Conservation (phyloP, 1,140 invertebrate species). For the Musca domestica region DNA sequence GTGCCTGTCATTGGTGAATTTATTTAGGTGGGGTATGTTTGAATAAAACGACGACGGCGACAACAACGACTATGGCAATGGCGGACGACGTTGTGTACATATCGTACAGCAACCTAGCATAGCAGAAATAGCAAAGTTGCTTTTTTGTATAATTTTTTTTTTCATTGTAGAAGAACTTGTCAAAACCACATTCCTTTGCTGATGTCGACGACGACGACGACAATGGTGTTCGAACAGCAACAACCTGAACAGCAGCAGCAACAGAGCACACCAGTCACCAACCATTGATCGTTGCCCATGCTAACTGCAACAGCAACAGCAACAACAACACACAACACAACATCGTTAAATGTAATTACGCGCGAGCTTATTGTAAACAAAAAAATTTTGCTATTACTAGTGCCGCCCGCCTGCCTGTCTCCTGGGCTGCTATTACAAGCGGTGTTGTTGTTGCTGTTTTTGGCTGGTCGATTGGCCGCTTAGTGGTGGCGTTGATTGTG, state of each 20-base stretch:
- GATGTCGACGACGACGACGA: conserved; percentile 30
- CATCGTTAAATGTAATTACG: conserved; percentile 21
- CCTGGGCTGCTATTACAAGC: not conserved
- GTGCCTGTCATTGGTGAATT: too few species aligned
- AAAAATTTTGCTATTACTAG: not conserved
- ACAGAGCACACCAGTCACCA: not conserved
- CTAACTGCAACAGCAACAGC: conserved; percentile 11
- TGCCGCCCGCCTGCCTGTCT: not conserved
- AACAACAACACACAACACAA: not conserved
- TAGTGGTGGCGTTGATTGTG: not conserved
- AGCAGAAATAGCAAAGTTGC: conserved; percentile 48
- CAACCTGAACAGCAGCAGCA: conserved; percentile 4
- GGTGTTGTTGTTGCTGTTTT: not conserved
- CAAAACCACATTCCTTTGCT: conserved; percentile 49
- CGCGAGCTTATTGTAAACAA: conserved; percentile 14
- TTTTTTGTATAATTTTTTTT: conserved; percentile 48
- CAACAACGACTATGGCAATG: too few species aligned
- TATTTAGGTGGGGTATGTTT: too few species aligned
- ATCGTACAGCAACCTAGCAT: not conserved
- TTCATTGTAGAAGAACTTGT: conserved; percentile 53
- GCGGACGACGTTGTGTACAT: too few species aligned
- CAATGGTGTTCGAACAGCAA: conserved; percentile 3
- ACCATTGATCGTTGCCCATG: not conserved
- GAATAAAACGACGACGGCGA: too few species aligned
- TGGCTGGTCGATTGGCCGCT: not conserved